Base-by-base conservation (phyloP, 2,888 invertebrate genomes). In the Athalia cordata region DNA sequence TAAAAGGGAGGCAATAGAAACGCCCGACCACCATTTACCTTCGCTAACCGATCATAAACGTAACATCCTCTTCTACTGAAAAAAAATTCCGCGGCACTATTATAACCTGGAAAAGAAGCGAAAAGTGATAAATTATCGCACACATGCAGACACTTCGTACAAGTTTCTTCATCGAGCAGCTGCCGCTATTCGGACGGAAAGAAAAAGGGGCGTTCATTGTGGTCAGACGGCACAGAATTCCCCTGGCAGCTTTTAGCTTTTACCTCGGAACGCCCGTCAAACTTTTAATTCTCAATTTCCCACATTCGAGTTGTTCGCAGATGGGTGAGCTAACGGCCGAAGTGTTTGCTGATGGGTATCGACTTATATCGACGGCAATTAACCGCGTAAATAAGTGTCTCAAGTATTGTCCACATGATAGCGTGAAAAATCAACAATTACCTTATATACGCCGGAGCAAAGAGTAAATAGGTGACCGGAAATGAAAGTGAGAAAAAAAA, bases 331-430 rank as follows among this genome's bases (percentile, higher is more conserved):
- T 29, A 7, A 5, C 43, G 29, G 15, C 7, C 50, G 5, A 45
- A 72, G 59, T 72, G 72, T 57, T 72, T 72, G 59, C 72, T 29
- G 72, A 72, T 72, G 57, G 72, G 43, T 57, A 72, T 72, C 72
- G 59, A 47, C 68, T 68, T 55, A 29, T 29, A 29, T 15, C 52
- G 15, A 29, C 52, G 72, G 72, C 72, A 72, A 72, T 72, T 72
- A 72, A 70, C 8, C 43, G 55, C 47, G 59, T 7, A 55, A 68
- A 29, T 55, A 29, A 7, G 29, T 29, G 15, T 7, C 15, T 61
- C 6, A 52, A 4, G 59, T 59, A 68, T 68, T 7, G 67, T 65
- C 4, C 43, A 5, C 4, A 13, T 3, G 67, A 68, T 50, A 47
- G 47, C 52, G 67, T n/a, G 52, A 50, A 4, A 6, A 55, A 29